Percentiles rank a stretch among this genome's conserved stretches.
These are phyloP conservation scores for Bellardia pandia DNA, from an alignment of 2,888 invertebrate species.

Conservation along the genomic window DNA sequence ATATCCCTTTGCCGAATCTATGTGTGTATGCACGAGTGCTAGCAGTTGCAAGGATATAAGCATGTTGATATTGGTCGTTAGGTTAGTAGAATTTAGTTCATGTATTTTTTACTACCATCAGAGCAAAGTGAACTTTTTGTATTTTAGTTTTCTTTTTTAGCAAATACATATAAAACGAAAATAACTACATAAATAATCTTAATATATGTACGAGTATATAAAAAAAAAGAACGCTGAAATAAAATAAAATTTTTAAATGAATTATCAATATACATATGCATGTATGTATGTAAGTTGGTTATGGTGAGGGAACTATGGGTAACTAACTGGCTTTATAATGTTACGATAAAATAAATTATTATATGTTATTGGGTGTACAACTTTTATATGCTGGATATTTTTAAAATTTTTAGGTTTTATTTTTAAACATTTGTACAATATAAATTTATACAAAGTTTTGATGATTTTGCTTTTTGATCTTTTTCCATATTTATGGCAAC, in stretches of 20 bases:
- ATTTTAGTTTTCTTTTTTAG: background rate
- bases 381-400: too few relatives aligned
- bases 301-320: conserved; percentile 51
- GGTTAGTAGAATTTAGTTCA: conserved; percentile 57
- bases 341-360: background rate
- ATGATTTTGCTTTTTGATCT: too few relatives aligned
- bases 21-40: background rate
- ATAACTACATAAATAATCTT: conserved; percentile 28
- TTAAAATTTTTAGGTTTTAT: too few relatives aligned
- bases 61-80: conserved; percentile 59
- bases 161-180: conserved; percentile 24
- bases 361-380: background rate
- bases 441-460: too few relatives aligned
- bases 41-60: conserved; percentile 28
- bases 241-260: conserved; percentile 48
- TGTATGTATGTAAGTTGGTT: background rate
- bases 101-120: conserved; percentile 46
- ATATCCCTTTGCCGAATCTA: conserved; percentile 29
- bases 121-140: conserved; percentile 10
- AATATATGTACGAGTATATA: background rate
- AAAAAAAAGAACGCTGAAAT: conserved; percentile 4
- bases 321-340: conserved; percentile 12
- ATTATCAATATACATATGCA: conserved; percentile 41
- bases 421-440: too few relatives aligned
- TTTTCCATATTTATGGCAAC: too few relatives aligned